Conservation (phyloP, 2,797 vertebrate genomes). For the Dicrostonyx torquatus region DNA sequence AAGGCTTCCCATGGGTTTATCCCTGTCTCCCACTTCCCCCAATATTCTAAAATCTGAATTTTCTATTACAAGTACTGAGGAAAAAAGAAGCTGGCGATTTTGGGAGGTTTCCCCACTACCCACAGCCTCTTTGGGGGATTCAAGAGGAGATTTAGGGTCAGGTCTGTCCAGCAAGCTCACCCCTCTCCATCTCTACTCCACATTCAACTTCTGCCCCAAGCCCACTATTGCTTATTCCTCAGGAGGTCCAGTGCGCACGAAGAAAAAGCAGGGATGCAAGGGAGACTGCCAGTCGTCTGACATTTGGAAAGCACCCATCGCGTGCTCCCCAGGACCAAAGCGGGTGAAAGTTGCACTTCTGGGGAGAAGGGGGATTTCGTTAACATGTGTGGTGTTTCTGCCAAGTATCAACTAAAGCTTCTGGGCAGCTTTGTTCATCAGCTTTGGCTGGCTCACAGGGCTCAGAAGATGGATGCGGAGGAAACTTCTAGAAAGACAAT, state of each 20-base stretch:
- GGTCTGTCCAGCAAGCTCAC: neutral
- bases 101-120: neutral
- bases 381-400: constrained; percentile 75
- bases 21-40: too few relatives aligned
- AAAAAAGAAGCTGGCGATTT: neutral
- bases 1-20: neutral
- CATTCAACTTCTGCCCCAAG: neutral
- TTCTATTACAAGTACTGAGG: neutral
- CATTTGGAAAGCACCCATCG: constrained; percentile 80
- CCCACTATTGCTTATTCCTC: neutral
- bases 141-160: neutral
- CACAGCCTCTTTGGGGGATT: neutral
- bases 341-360: constrained; percentile 70
- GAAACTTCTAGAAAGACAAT: constrained; percentile 62
- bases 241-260: neutral
- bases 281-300: constrained; percentile 71
- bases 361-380: constrained; percentile 69
- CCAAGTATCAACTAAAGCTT: constrained; percentile 77
- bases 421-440: constrained; percentile 80
- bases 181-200: constrained; percentile 10
- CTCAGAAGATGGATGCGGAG: constrained; percentile 58
- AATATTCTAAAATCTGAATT: neutral
- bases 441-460: constrained; percentile 58
- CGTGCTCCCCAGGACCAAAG: constrained; percentile 69
- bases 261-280: constrained; percentile 78